Conservation (phyloP, 1,140 invertebrate species). For the Scaptomyza hsui region DNA sequence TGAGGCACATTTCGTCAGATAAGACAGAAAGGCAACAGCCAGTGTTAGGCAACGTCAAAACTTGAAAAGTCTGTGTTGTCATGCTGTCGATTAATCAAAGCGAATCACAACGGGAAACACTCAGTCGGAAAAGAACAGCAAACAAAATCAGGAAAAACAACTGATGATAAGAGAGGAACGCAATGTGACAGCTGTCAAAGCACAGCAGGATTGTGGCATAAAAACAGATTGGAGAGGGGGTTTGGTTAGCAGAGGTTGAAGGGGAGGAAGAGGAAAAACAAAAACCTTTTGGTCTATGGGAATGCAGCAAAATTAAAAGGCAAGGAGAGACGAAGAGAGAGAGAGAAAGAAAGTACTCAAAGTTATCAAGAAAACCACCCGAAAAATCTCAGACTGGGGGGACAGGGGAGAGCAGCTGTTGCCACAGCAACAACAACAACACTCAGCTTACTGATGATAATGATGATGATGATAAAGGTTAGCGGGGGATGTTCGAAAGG, state of each 20-base stretch:
- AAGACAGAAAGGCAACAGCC: not conserved
- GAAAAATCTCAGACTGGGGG: conserved; percentile 31
- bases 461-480: conserved; percentile 33
- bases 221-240: conserved; percentile 4
- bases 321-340: not conserved
- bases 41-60: not conserved
- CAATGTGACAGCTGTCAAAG: conserved; percentile 78
- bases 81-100: conserved; percentile 57
- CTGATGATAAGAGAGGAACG: conserved; percentile 45
- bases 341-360: not conserved
- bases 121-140: conserved; percentile 29
- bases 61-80: not conserved
- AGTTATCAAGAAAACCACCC: conserved; percentile 49
- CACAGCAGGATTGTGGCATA: conserved; percentile 34
- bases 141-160: conserved; percentile 17
- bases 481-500: not conserved
- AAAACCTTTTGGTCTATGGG: conserved; percentile 19
- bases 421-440: conserved; percentile 49
- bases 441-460: conserved; percentile 19
- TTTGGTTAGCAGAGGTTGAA: not conserved
- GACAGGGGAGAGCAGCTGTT: conserved; percentile 18
- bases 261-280: not conserved
- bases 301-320: conserved; percentile 31
- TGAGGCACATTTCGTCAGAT: not conserved
- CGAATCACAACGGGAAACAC: conserved; percentile 50